Conservation (phyloP, 2,797 vertebrate species). For the Siniperca undulata region DNA sequence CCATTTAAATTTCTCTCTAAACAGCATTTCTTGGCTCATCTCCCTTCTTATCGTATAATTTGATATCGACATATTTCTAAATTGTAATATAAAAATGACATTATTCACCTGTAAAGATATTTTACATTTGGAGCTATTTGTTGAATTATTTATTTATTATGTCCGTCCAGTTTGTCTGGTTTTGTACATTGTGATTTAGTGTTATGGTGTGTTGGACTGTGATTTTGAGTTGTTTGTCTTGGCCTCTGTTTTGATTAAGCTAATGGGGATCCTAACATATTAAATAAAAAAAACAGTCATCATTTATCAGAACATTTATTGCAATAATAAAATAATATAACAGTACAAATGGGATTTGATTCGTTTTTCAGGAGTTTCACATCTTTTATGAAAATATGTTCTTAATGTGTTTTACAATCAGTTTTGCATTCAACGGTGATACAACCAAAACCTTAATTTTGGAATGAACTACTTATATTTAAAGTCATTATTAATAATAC, state of each 20-base stretch:
- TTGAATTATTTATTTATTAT: not conserved
- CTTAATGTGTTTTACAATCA: conserved; percentile 16
- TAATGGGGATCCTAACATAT: not conserved
- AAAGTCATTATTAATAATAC: not conserved
- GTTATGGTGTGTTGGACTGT: too few species aligned
- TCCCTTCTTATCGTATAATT: too few species aligned
- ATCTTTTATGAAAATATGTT: conserved; percentile 36
- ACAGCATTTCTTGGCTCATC: too few species aligned
- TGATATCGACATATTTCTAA: not conserved
- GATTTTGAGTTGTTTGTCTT: not conserved
- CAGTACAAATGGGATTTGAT: conserved; percentile 15
- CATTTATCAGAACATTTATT: conserved; percentile 52
- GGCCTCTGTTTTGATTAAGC: not conserved
- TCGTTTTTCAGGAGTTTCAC: conserved; percentile 11
- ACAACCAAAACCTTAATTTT: not conserved
- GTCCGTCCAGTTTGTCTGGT: not conserved
- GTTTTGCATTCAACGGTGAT: conserved; percentile 9
- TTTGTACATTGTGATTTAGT: too few species aligned
- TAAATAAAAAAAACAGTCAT: not conserved
- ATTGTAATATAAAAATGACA: not conserved
- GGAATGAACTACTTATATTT: not conserved
- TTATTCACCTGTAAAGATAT: not conserved
- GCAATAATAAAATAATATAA: conserved; percentile 42
- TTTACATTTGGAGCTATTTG: not conserved
- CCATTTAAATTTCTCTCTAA: not conserved